These are phyloP conservation scores for Drosophila atripex DNA, from an alignment of 2,888 invertebrate species.

Conservation along the genomic window DNA sequence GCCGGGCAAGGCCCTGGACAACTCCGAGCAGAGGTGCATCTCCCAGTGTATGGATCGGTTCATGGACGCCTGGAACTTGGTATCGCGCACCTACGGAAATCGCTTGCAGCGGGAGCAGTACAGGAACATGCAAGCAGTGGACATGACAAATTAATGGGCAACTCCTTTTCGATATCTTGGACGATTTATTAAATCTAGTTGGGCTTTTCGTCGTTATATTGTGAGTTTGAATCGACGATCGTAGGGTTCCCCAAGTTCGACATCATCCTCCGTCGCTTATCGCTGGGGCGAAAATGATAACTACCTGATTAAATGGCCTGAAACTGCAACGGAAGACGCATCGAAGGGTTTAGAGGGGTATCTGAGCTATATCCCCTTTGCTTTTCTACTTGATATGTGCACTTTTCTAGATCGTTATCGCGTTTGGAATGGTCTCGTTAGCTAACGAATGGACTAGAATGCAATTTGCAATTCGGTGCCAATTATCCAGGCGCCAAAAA, in stretches of 20 bases:
- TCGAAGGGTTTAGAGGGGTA: neutral
- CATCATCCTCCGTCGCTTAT: slow-evolving; percentile 3
- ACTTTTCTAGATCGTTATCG: slow-evolving; percentile 79
- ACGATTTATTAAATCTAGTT: slow-evolving; percentile 25
- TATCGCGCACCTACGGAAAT: slow-evolving; percentile 93
- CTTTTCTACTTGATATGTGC: slow-evolving; percentile 61
- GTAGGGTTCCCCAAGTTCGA: neutral
- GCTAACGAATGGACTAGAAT: slow-evolving; percentile 79
- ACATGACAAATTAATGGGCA: slow-evolving; percentile 27
- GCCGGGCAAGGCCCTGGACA: slow-evolving; percentile 94
- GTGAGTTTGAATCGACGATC: neutral
- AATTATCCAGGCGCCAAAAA: slow-evolving; percentile 43
- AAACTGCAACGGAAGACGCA: slow-evolving; percentile 20
- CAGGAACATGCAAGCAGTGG: slow-evolving; percentile 25
- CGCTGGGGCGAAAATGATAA: slow-evolving; percentile 14
- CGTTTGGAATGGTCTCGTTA: slow-evolving; percentile 84
- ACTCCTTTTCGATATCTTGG: neutral
- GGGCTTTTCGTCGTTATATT: neutral
- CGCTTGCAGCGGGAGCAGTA: slow-evolving; percentile 90
- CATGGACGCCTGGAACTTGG: slow-evolving; percentile 97
- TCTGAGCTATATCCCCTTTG: slow-evolving; percentile 21
- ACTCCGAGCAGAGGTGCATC: slow-evolving; percentile 94
- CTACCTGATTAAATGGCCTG: slow-evolving; percentile 27
- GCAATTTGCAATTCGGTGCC: slow-evolving; percentile 49
- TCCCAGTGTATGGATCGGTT: slow-evolving; percentile 99